Base-by-base conservation (phyloP, 2,888 invertebrate species). In the Chalcis sispes region DNA sequence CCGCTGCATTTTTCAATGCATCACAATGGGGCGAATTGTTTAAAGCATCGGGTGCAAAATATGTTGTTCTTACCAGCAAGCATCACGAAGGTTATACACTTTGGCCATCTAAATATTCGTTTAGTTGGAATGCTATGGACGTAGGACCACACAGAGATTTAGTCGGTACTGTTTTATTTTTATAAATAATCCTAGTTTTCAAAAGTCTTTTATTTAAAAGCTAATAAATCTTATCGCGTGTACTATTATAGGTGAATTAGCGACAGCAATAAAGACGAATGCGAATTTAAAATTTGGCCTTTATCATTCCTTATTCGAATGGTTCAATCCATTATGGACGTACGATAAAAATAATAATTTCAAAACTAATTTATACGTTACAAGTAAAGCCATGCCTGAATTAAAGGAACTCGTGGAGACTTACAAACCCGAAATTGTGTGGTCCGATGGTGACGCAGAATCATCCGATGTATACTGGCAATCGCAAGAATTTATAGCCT, bases 361-460 rank as follows among this genome's bases (percentile, higher is more conserved):
- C 81, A 89, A 90, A 3, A 92, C 92, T 1, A 90, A 92, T 29
- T 89, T 91, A 54, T 97, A 94, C 86, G 93, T 94, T 0, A 88
- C 90, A 5, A 89, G 91, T 1, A 96, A 96, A 88, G 90, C 94
- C 10, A 89, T 93, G 79, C 96, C 96, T 0, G 97, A 98, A 88
- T 90, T 98, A 83, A 91, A 92, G 77, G 96, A 97, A 85, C 85
- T 96, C 61, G 90, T 96, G 25, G 87, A 92, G 75, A 90, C 90
- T 76, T 95, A 94, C 82, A 85, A 91, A 75, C 94, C 95, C 0
- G 95, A 96, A 32, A 90, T 98, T 0, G 88, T 98, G 18, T 98
- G 98, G 98, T 94, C 96, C 0, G 98, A 98, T 88, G 98, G 98
- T 0, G 98, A 98, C 82, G 97, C 97, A 96, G 97, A 97, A 85